These are phyloP conservation scores for Nymphalis io DNA, from an alignment of 1,140 invertebrate species.

Conservation along the genomic window DNA sequence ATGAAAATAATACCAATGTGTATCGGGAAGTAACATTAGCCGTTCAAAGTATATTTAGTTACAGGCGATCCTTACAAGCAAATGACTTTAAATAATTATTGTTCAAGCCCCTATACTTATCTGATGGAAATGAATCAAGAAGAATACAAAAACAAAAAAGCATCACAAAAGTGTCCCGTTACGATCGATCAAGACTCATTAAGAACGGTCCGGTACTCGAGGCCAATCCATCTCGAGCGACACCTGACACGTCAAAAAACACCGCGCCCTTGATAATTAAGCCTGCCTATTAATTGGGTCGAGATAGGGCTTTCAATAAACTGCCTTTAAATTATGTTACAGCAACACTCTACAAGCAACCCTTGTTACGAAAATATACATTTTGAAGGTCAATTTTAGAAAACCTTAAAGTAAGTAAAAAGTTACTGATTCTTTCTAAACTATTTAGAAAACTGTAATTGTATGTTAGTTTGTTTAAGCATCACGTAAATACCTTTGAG, in stretches of 20 bases:
- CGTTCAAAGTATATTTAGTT: slow-evolving; percentile 3
- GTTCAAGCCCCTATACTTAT: background rate
- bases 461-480: too few relatives aligned
- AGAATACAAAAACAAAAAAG: background rate
- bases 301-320: slow-evolving; percentile 9
- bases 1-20: too few relatives aligned
- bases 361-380: background rate
- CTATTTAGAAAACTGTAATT: too few relatives aligned
- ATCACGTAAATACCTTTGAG: too few relatives aligned
- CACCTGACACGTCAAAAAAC: slow-evolving; percentile 22
- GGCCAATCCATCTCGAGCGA: slow-evolving; percentile 17
- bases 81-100: slow-evolving; percentile 1
- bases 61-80: background rate
- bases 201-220: slow-evolving; percentile 11
- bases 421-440: too few relatives aligned
- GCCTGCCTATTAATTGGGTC: slow-evolving; percentile 16
- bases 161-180: slow-evolving; percentile 18
- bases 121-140: background rate
- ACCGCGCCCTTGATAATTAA: slow-evolving; percentile 18
- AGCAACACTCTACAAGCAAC: background rate
- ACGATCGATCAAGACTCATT: slow-evolving; percentile 23
- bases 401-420: too few relatives aligned
- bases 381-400: background rate
- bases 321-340: slow-evolving; percentile 5
- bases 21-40: background rate